Evolutionary conservation across 2,113 vertebrate genomes (phyloP).

Genomic region (Plestiodon gilberti): DNA sequence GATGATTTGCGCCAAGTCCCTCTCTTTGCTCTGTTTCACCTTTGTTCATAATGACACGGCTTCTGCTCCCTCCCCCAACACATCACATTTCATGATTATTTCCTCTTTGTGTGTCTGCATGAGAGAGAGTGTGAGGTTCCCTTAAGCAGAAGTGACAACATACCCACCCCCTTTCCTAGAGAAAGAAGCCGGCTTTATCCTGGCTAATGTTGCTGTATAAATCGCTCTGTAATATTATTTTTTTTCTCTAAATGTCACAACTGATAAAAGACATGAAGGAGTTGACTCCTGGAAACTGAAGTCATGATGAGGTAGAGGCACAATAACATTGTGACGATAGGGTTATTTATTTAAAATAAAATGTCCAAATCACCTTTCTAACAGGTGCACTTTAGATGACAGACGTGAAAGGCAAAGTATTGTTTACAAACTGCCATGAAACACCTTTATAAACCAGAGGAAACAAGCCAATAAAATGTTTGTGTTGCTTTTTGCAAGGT

Average conservation of each 20-base stretch:
- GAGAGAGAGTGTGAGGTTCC: neutral
- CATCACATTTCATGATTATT: neutral
- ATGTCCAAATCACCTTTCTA: neutral
- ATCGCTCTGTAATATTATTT: neutral
- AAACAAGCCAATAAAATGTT: neutral
- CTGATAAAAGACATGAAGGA: neutral
- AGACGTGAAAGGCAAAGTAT: neutral
- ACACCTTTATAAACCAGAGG: neutral
- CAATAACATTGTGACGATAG: too few relatives aligned
- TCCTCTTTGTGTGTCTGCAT: neutral
- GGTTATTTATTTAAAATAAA: neutral
- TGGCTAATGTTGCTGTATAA: too few relatives aligned
- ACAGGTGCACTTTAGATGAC: too few relatives aligned
- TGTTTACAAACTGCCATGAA: neutral
- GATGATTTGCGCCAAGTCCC: fast-evolving
- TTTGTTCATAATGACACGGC: neutral
- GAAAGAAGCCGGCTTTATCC: neutral
- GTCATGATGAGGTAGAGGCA: neutral
- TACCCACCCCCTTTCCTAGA: neutral
- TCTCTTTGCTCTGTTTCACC: neutral
- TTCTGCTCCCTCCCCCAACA: too few relatives aligned
- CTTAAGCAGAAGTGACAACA: neutral
- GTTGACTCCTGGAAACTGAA: neutral
- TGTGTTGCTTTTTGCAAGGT: neutral
- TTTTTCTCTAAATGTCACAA: neutral